Evolutionary conservation across 2,113 vertebrate species (phyloP).

Genomic region (Larimichthys polyactis): DNA sequence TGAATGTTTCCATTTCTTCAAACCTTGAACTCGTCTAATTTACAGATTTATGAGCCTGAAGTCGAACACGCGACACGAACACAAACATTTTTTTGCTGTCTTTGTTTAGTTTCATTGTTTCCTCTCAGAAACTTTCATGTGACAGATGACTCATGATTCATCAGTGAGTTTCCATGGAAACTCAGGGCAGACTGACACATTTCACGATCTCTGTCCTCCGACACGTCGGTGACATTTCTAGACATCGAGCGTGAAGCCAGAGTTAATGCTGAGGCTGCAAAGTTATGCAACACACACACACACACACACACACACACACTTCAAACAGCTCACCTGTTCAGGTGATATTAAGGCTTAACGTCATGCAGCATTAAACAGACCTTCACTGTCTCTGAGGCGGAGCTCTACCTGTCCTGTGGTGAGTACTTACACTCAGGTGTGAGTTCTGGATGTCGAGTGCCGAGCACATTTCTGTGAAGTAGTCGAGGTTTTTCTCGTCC

Average conservation of each 20-base stretch:
- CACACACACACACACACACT: not conserved
- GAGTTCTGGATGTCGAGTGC: slow-evolving; percentile 88
- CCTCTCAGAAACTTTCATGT: too few relatives aligned
- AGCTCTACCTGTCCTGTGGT: not conserved
- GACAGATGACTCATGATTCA: too few relatives aligned
- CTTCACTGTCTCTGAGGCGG: too few relatives aligned
- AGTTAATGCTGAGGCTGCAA: not conserved
- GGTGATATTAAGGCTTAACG: not conserved
- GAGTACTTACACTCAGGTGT: slow-evolving; percentile 79
- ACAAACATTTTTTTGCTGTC: too few relatives aligned
- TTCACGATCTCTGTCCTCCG: not conserved
- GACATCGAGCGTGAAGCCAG: not conserved
- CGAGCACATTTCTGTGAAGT: slow-evolving; percentile 94
- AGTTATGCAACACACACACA: not conserved
- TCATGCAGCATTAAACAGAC: not conserved
- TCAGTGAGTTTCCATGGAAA: too few relatives aligned
- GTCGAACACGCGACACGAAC: too few relatives aligned
- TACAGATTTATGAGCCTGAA: too few relatives aligned
- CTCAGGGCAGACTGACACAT: too few relatives aligned
- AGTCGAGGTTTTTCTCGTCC: slow-evolving; percentile 89
- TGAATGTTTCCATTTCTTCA: too few relatives aligned
- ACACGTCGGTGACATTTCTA: slow-evolving; percentile 18
- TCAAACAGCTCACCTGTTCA: too few relatives aligned
- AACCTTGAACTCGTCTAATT: too few relatives aligned
- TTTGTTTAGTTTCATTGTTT: too few relatives aligned